Base-by-base conservation (phyloP, 1,140 invertebrate species). In the Leptinotarsa texana region DNA sequence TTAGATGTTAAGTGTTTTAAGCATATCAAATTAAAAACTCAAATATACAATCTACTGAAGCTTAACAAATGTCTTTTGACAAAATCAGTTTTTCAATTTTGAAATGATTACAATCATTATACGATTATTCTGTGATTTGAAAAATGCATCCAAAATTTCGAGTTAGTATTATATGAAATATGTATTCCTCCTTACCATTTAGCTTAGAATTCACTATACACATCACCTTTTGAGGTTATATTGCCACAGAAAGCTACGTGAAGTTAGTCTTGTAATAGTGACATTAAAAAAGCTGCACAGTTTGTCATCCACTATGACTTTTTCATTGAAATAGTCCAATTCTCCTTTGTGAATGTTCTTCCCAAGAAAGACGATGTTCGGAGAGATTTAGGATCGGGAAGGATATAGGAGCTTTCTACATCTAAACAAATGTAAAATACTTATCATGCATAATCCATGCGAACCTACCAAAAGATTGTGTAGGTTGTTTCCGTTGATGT, bases 391-490 rank as follows among this genome's bases (percentile, higher is more conserved):
- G 65, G 65, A 67, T 42, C 65, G 17, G 65, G 65, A n/a, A 33
- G 13, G 24, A 67, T 17, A 24, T n/a, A 27, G 27, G 65, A 24
- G 6, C 27, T 67, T 22, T 42, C 65, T 67, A 67, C 3, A 67
- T 67, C 65, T 67, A 42, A 67, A 22, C 21, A 27, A 67, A 42
- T 33, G 65, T 33, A 27, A 24, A 17, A 33, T 17, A 33, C 48
- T 69, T n/a, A 48, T n/a, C 68, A 69, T 69, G 68, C 68, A 21
- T 48, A 15, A 33, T 48, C 48, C 68, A 69, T 69, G 68, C 68
- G 48, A 65, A 78, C 77, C 77, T 78, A 78, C 77, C 77, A 78
- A 76, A 67, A 75, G 42, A 74, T 24, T 74, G 42, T 33, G 63
- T 65, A 65, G 63, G 27, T 22, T 21, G 21, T 65, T 65, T 21